Conservation (phyloP, 2,888 invertebrate genomes). For the Rhagium mordax region DNA sequence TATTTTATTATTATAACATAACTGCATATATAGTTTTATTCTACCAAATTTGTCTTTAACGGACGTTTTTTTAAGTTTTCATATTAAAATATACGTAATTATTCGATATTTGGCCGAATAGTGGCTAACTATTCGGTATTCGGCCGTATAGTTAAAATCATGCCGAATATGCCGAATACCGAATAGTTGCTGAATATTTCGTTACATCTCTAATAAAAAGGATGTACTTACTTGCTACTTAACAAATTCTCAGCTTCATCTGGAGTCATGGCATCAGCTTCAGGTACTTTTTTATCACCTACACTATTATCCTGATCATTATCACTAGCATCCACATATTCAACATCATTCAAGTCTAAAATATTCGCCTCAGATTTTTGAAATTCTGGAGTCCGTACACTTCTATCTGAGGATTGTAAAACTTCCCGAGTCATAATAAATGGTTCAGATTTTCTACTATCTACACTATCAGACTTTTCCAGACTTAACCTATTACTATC, state of each 20-base stretch:
- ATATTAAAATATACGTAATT: too few species aligned
- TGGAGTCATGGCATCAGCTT: conserved; percentile 81
- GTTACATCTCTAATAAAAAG: too few species aligned
- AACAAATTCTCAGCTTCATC: conserved; percentile 91
- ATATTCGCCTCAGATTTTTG: conserved; percentile 72
- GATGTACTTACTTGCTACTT: conserved; percentile 81
- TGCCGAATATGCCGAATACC: too few species aligned
- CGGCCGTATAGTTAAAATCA: too few species aligned
- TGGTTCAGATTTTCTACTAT: conserved; percentile 58
- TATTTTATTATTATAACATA: too few species aligned
- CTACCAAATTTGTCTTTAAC: too few species aligned
- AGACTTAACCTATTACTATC: conserved; percentile 41
- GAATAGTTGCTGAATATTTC: too few species aligned
- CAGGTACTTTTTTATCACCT: conserved; percentile 66
- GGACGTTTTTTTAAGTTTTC: too few species aligned
- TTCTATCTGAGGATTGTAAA: conserved; percentile 58
- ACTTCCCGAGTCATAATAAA: conserved; percentile 61
- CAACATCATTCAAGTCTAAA: conserved; percentile 73
- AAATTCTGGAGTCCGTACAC: conserved; percentile 56
- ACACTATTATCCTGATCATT: conserved; percentile 66
- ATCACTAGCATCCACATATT: conserved; percentile 74
- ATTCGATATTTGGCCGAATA: too few species aligned
- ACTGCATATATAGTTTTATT: too few species aligned
- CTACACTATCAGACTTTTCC: conserved; percentile 43
- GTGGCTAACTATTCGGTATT: too few species aligned